Evolutionary conservation across 2,113 vertebrate species (phyloP).

Genomic region (Phylloscopus whistleri): DNA sequence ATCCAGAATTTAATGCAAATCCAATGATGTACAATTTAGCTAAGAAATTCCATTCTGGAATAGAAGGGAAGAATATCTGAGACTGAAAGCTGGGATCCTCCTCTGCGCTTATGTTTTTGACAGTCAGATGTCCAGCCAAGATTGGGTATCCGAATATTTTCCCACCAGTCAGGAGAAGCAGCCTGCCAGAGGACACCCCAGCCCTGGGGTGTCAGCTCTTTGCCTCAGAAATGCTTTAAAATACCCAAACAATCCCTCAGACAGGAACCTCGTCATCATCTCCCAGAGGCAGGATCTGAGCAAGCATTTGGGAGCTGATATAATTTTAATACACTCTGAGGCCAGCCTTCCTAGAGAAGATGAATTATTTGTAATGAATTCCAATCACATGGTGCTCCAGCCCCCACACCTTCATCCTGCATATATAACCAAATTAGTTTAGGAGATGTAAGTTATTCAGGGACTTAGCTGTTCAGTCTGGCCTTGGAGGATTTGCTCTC

Average conservation of each 20-base stretch:
- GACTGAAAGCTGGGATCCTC: background rate
- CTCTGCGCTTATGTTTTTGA: background rate
- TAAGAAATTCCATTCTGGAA: background rate
- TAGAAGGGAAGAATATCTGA: background rate
- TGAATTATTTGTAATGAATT: constrained; percentile 64
- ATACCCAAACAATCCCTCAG: background rate
- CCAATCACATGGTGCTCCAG: constrained; percentile 45
- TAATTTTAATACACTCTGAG: constrained; percentile 16
- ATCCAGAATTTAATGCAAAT: background rate
- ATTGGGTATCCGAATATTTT: background rate
- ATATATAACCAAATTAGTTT: constrained; percentile 65
- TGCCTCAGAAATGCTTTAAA: background rate
- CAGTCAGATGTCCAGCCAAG: background rate
- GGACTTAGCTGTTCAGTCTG: constrained; percentile 60
- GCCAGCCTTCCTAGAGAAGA: constrained; percentile 26
- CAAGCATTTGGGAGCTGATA: background rate
- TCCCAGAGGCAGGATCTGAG: background rate
- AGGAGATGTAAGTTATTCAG: constrained; percentile 60
- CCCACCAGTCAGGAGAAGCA: background rate
- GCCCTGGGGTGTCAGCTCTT: background rate
- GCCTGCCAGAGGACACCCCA: background rate
- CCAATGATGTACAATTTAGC: background rate
- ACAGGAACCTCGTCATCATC: background rate
- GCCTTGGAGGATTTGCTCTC: constrained; percentile 69
- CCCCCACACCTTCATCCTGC: constrained; percentile 49